Conservation (phyloP, 2,113 vertebrate species). For the Narcine bancroftii region DNA sequence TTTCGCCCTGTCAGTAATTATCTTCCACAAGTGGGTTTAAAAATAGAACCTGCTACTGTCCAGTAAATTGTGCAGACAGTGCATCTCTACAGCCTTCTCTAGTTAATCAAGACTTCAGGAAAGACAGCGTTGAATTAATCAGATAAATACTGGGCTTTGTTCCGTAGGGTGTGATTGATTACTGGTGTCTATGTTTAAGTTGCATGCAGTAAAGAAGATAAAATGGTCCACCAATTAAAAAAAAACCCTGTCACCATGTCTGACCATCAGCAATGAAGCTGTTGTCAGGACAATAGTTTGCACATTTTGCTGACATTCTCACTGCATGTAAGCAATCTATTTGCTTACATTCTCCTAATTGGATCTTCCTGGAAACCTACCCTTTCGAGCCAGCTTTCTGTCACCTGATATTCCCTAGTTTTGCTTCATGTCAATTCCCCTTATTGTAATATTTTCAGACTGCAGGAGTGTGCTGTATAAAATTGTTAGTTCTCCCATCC, state of each 20-base stretch:
- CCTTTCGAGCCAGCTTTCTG: background rate
- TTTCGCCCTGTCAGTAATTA: slow-evolving; percentile 17
- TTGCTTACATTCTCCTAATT: too few relatives aligned
- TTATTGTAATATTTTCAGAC: too few relatives aligned
- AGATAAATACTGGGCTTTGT: slow-evolving; percentile 25
- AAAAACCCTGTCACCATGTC: background rate
- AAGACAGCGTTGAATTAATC: slow-evolving; percentile 29
- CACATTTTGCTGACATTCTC: background rate
- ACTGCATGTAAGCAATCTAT: background rate
- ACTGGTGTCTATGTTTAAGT: background rate
- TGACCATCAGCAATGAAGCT: background rate
- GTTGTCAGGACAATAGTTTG: background rate
- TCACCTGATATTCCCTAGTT: background rate
- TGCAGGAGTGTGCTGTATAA: too few relatives aligned
- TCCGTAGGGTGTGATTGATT: slow-evolving; percentile 17
- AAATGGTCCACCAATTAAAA: background rate
- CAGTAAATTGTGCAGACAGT: background rate
- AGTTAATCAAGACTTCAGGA: slow-evolving; percentile 4
- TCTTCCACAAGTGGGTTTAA: background rate
- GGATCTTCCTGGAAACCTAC: background rate
- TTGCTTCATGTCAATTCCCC: background rate
- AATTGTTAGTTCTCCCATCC: too few relatives aligned
- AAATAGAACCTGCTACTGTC: background rate
- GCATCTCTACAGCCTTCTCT: slow-evolving; percentile 1
- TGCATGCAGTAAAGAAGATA: background rate